These are phyloP conservation scores for Aplochiton taeniatus DNA, from an alignment of 2,797 vertebrate genomes.

Conservation along the genomic window DNA sequence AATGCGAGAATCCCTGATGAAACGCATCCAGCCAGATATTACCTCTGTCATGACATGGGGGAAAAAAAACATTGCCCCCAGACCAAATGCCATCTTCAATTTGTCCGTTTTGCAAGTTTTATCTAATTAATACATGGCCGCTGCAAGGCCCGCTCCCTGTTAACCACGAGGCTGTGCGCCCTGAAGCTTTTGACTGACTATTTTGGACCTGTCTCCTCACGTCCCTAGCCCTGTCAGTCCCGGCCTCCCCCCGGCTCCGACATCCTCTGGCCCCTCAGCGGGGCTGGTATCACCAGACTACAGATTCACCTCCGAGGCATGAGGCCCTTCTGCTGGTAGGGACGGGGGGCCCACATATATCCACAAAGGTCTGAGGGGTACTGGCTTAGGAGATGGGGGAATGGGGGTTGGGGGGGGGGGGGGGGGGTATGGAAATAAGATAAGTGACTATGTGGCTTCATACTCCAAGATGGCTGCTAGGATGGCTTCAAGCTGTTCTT, in stretches of 20 bases:
- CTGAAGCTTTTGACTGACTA: too few relatives aligned
- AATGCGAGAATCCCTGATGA: too few relatives aligned
- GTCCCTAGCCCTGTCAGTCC: constrained; percentile 22
- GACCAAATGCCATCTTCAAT: too few relatives aligned
- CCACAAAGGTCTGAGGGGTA: constrained; percentile 1
- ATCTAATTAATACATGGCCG: too few relatives aligned
- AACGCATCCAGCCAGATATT: too few relatives aligned
- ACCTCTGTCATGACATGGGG: too few relatives aligned
- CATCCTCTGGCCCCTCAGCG: constrained; percentile 17
- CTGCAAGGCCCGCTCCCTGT: too few relatives aligned
- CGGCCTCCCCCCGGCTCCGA: background rate
- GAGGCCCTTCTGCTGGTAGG: constrained; percentile 5
- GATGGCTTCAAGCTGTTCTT: constrained; percentile 7
- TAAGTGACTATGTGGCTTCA: background rate
- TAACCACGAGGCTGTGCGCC: too few relatives aligned
- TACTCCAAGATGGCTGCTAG: background rate
- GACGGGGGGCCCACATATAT: constrained; percentile 14
- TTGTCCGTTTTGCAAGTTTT: too few relatives aligned
- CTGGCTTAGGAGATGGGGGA: constrained; percentile 5
- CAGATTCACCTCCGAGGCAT: constrained; percentile 19
- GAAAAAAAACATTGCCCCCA: too few relatives aligned
- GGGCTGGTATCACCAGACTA: constrained; percentile 20
- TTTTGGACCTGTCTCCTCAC: constrained; percentile 5
- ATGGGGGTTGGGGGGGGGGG: constrained; percentile 8
- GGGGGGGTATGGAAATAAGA: constrained; percentile 16